Evolutionary conservation across 53 echinoderm and acorn worm genomes (phyloP), one percentile per base, ranked within the genome.

Genomic region (Astropecten irregularis): DNA sequence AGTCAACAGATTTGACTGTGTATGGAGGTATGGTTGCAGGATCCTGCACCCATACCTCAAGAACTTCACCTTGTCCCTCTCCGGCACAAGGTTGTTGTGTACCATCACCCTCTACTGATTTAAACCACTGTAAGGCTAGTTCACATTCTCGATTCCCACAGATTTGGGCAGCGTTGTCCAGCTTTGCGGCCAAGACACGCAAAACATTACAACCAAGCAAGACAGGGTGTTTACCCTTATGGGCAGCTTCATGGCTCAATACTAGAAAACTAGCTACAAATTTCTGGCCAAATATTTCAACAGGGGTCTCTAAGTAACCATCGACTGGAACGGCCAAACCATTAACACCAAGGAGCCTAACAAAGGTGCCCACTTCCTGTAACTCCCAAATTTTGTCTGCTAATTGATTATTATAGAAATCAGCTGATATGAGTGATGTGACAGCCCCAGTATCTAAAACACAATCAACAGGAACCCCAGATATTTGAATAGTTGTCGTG

Each of bases 391-490:
- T 2, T 31, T 49, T 54, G 21, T 59, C 38, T 11, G 69, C 34
- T 42, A 77, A 52, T 30, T 89, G 39, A 2, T 40, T 31, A 16
- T 47, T 54, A 59, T 84, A 89, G 8, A 85, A 60, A 9, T 85
- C 30, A 0, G 86, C 59, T 3, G 85, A 82, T 20, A 90, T 71
- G 0, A 90, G 22, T 0, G 85, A 90, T 1, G 90, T 65, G 23
- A 54, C 82, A 0, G 86, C 90, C 21, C 90, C 90, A 7, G 85
- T 86, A 42, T 90, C 90, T 21, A 90, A 32, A 0, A 90, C 20
- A 21, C 81, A 85, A 3, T 49, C 85, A 1, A 68, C 62, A 16
- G 53, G 49, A 23, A 62, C 52, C 22, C 71, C 85, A 19, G 59
- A 59, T 16, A 90, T 39, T 50, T 20, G 19, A 5, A 89, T 44